phyloP scores from a whole-genome alignment of 2,797 vertebrate species.

The Cichlasoma orientale region DNA sequence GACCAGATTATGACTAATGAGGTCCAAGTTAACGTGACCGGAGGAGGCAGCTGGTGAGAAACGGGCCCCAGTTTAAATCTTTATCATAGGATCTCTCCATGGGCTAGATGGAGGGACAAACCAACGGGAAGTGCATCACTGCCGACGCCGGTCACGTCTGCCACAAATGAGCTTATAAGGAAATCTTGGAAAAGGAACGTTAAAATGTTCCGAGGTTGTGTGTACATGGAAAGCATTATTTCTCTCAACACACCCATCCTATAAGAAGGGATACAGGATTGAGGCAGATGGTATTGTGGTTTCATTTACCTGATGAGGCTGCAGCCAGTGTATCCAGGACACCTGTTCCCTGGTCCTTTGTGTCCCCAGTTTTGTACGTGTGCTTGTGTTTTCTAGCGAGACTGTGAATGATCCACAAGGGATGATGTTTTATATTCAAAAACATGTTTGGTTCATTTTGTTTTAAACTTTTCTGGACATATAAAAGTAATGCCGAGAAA shows the following conservation, averaged over 20 bases:
- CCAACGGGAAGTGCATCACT: conserved; percentile 76
- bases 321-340: conserved; percentile 29
- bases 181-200: conserved; percentile 36
- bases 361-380: conserved; percentile 37
- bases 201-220: not conserved
- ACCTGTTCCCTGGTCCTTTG: conserved; percentile 65
- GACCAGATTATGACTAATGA: conserved; percentile 82
- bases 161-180: conserved; percentile 65
- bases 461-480: not conserved
- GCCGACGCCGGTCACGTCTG: conserved; percentile 62
- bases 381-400: conserved; percentile 37
- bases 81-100: conserved; percentile 74
- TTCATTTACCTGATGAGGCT: conserved; percentile 57
- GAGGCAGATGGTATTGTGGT: conserved; percentile 51
- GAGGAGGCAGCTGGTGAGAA: conserved; percentile 72
- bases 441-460: not conserved
- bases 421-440: not conserved
- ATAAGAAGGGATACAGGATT: conserved; percentile 7
- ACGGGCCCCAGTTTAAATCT: conserved; percentile 52
- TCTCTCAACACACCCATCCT: not conserved
- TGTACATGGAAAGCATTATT: not conserved
- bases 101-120: conserved; percentile 69
- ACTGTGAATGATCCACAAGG: conserved; percentile 10
- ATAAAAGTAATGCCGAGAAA: not conserved
- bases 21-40: conserved; percentile 75